Base-by-base conservation (phyloP, 2,797 vertebrate genomes). In the Gymnothorax reevesii region DNA sequence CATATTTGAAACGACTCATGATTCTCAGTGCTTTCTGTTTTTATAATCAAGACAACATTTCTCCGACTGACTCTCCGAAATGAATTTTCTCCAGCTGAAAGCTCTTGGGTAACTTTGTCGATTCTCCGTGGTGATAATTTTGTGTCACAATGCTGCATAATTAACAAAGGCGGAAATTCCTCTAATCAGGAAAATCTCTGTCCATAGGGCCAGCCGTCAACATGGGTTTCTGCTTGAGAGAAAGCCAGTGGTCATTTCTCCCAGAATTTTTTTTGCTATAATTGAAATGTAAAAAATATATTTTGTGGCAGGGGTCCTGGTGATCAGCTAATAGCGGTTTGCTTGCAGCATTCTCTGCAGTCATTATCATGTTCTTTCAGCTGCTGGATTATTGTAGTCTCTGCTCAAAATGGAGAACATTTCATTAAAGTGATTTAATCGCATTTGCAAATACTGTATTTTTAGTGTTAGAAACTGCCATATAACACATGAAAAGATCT, bases 341-440 rank as follows among this genome's bases (percentile, higher is more conserved):
- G 85, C 85, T 15, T 7, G 52, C 22, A 6, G 88, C 87, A 0
- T 62, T 33, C 27, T 73, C 55, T 66, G 25, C 10, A 86, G 91
- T 93, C 92, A 93, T 95, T 95, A 95, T 94, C 91, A 94, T 88
- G 9, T 88, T 54, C 91, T 88, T 91, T 87, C 93, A 95, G 94
- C 92, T 85, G 88, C 0, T 83, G 86, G 85, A 90, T 88, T 89
- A 57, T 83, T 91, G 89, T 87, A 82, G 85, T 92, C 86, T 92
- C 69, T 17, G 66, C 80, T 84, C 52, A 83, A 91, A 90, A 42
- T 88, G 89, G 93, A 88, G 80, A 69, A 88, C 90, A 90, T 92
- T 85, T 92, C 88, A 91, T 90, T 92, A 88, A 88, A 13, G 86
- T 55, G 22, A 33, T 86, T n/a, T 62, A 27, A n/a, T 57, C 22